Evolutionary conservation across 1,140 invertebrate species (phyloP).

Genomic region (Homalodisca vitripennis): DNA sequence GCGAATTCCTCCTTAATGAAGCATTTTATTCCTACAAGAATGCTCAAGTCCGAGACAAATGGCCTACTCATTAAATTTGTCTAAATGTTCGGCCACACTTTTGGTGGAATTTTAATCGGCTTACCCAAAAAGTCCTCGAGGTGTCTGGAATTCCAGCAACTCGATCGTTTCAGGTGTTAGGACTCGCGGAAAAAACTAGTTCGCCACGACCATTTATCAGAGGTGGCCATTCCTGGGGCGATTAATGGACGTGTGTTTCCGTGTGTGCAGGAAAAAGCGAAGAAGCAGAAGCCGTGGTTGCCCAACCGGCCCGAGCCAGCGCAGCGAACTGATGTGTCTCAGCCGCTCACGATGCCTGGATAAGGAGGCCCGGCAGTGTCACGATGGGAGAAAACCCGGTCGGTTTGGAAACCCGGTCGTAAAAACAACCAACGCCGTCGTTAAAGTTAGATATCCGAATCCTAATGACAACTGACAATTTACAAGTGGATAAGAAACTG

Average conservation of each 20-base stretch:
- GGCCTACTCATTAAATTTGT: not conserved
- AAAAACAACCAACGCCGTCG: not conserved
- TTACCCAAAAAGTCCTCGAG: not conserved
- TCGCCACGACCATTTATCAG: not conserved
- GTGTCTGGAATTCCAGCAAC: not conserved
- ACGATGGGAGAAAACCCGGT: too few relatives aligned
- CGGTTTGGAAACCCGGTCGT: too few relatives aligned
- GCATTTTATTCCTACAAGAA: too few relatives aligned
- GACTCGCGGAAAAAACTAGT: not conserved
- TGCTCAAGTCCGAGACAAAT: too few relatives aligned
- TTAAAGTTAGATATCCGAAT: not conserved
- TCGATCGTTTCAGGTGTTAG: constrained; percentile 6
- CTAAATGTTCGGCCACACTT: not conserved
- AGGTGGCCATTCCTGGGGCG: not conserved
- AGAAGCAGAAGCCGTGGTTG: not conserved
- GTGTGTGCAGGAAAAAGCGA: constrained; percentile 1
- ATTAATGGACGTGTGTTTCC: constrained; percentile 7
- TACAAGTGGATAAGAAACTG: not conserved
- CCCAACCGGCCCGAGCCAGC: not conserved
- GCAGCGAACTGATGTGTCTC: too few relatives aligned
- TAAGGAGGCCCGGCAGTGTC: too few relatives aligned
- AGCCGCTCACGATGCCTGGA: too few relatives aligned
- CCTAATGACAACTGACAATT: not conserved
- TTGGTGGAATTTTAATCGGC: not conserved
- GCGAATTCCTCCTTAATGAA: too few relatives aligned